Base-by-base conservation (phyloP, 1,140 invertebrate genomes). In the Reticulitermes speratus region DNA sequence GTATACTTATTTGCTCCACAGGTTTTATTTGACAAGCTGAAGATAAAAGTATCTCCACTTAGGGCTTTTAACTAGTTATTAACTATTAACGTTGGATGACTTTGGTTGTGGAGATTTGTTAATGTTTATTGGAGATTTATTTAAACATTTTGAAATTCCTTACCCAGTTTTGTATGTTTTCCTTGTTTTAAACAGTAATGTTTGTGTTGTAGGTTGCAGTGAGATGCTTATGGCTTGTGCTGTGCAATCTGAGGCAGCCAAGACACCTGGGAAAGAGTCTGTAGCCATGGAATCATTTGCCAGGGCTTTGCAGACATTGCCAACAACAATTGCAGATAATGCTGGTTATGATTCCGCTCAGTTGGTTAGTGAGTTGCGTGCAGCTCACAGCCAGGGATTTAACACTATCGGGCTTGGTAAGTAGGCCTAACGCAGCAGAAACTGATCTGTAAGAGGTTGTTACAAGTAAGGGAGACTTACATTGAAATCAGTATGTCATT, bases 301-400 rank as follows among this genome's bases (percentile, higher is more conserved):
- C 44, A 94, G 94, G 87, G 98, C 99, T 52, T 91, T 97, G 52
- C 93, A 95, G 85, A 94, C 97, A 89, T 92, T 99, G 84, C 99
- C 99, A 8, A 98, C 96, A 45, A 96, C 97, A 84, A 99, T 99
- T 88, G 98, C 98, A 45, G 99, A 99, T 90, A 99, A 99, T 92
- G 99, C 97, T 88, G 99, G 99, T 86, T 99, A 97, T 90, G 99
- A 99, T 93, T 99, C 98, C 84, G 97, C 98, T 19, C 97, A 99
- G 88, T 92, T 99, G 45, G 93, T 99, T 59, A 96, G 97, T 30
- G 94, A 98, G 89, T 93, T 99, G 38, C 92, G 98, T 88, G 98
- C 99, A 44, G 93, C 94, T 30, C 99, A 99, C 91, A 95, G 96
- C 82, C 94, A 95, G 88, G 96, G 96, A 84, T 93, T 94, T 88